These are phyloP conservation scores for Sitodiplosis mosellana DNA, from an alignment of 1,140 invertebrate genomes.

Conservation along the genomic window DNA sequence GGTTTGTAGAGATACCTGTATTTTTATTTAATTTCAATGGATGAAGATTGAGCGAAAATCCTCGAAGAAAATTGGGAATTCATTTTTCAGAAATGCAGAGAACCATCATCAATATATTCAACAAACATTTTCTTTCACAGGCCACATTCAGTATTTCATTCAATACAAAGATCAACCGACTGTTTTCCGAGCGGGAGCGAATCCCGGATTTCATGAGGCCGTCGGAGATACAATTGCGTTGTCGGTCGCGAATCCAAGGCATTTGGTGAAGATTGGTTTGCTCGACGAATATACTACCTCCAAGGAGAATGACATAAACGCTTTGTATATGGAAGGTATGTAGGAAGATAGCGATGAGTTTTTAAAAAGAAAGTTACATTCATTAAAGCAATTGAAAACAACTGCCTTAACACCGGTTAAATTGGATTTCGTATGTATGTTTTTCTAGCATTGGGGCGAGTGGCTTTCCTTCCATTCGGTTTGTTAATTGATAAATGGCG, in stretches of 20 bases:
- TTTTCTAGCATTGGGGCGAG: constrained; percentile 34
- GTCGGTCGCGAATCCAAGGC: constrained; percentile 36
- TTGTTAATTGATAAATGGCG: constrained; percentile 34
- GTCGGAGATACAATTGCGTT: constrained; percentile 50
- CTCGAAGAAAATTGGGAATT: too few species aligned
- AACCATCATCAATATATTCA: too few species aligned
- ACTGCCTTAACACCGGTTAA: neutral
- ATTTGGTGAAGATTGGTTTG: constrained; percentile 34
- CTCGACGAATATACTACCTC: constrained; percentile 7
- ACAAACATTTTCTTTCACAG: too few species aligned
- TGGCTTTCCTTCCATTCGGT: constrained; percentile 37
- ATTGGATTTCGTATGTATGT: neutral
- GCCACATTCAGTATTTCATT: constrained; percentile 56
- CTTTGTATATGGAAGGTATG: neutral
- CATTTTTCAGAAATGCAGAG: too few species aligned
- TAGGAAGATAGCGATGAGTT: neutral
- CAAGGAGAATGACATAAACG: neutral
- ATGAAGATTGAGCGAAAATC: too few species aligned
- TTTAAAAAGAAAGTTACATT: neutral
- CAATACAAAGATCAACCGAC: constrained; percentile 49
- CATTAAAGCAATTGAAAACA: neutral
- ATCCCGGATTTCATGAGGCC: constrained; percentile 60
- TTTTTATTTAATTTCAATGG: too few species aligned
- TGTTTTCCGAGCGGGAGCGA: constrained; percentile 47
- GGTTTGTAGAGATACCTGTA: too few species aligned